Evolutionary conservation across 2,797 vertebrate species (phyloP), one percentile per base, ranked within the genome.

Genomic region (Rhinogobio ventralis): DNA sequence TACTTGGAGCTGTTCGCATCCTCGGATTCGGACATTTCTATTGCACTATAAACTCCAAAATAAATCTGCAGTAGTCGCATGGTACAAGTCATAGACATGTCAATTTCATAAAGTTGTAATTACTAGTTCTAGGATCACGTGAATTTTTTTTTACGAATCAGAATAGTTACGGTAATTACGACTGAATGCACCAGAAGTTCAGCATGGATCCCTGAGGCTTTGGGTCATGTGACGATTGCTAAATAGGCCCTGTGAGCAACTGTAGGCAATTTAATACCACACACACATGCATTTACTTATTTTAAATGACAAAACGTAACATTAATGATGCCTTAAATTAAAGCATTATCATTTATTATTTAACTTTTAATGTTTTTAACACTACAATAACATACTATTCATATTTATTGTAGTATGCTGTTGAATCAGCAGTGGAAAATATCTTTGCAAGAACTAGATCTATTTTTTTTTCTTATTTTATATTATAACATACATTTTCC

Each of bases 151-250:
- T 64, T 64, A 64, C 7, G 30, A 30, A 17, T 64, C 62, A 17
- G 62, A 64, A 64, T 30, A 64, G 5, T 64, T 64, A 64, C 5
- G 55, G 23, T 60, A 25, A 60, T 60, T 25, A 60, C 51, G 19
- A 53, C 19, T 46, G 13, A 42, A 42, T 42, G 39, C 39, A 42
- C 39, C 39, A 42, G 39, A 81, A 25, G 73, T 60, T 82, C 49
- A 84, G 20, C 28, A 79, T 45, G 53, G 85, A 88, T 80, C 87
- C 87, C 81, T 90, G 84, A 87, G 87, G 86, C 88, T 89, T 79
- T 87, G 90, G 94, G 94, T 97, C 96, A 97, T 96, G 96, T 97
- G 97, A 97, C 95, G 95, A 93, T 87, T 89, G 89, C 93, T 92
- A 94, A 96, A 95, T 95, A 93, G 92, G 91, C 73, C 17, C 77